Evolutionary conservation across 2,888 invertebrate genomes (phyloP).

Genomic region (Vanessa cardui): DNA sequence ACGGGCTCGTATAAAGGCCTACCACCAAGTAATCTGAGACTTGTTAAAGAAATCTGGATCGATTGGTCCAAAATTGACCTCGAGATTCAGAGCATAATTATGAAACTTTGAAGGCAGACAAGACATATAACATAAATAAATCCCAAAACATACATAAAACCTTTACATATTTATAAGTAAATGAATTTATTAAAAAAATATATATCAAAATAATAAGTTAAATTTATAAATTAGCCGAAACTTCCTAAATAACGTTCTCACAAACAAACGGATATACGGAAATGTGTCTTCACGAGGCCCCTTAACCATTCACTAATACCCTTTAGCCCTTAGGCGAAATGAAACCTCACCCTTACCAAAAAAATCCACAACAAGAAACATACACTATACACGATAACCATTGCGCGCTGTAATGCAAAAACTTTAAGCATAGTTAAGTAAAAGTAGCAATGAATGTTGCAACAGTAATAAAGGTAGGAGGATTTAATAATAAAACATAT

Average conservation of each 20-base stretch:
- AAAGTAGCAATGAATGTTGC: conserved; percentile 34
- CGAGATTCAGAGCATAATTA: too few species aligned
- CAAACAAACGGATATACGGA: conserved; percentile 37
- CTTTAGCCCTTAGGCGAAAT: conserved; percentile 42
- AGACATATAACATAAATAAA: too few species aligned
- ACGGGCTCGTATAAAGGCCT: too few species aligned
- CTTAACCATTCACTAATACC: conserved; percentile 40
- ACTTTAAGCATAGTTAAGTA: not conserved
- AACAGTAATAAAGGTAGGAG: not conserved
- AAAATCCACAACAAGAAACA: not conserved
- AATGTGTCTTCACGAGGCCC: conserved; percentile 37
- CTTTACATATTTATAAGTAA: too few species aligned
- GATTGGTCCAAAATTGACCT: too few species aligned
- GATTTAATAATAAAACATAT: conserved; percentile 24
- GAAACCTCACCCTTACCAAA: conserved; percentile 24
- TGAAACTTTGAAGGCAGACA: too few species aligned
- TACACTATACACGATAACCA: not conserved
- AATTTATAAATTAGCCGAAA: conserved; percentile 31
- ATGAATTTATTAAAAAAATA: too few species aligned
- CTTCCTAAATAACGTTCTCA: conserved; percentile 24
- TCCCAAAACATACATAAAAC: too few species aligned
- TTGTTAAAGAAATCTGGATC: too few species aligned
- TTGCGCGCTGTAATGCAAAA: not conserved
- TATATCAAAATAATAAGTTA: not conserved
- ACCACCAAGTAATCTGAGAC: too few species aligned